Evolutionary conservation across 2,113 vertebrate species (phyloP).

Genomic region (Bubo blakistoni): DNA sequence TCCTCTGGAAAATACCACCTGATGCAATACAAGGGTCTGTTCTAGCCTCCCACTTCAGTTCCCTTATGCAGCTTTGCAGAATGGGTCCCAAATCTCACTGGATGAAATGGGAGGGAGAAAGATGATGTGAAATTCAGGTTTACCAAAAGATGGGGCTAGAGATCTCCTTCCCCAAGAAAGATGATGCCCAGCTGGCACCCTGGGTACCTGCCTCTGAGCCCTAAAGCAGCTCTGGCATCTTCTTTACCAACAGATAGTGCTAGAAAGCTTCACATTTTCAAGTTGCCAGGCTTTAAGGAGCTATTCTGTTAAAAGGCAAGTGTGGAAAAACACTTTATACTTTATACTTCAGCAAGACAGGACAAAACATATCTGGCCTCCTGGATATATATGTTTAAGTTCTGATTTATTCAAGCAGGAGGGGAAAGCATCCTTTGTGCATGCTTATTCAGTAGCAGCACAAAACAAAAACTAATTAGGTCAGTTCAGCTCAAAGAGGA

Average conservation of each 20-base stretch:
- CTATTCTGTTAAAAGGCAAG: neutral
- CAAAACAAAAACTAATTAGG: conserved; percentile 1
- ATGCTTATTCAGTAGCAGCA: neutral
- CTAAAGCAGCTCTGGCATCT: neutral
- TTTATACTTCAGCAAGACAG: neutral
- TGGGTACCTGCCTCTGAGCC: neutral
- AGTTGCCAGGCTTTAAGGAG: neutral
- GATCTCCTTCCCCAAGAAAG: neutral
- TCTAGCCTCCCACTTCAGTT: neutral
- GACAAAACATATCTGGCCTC: neutral
- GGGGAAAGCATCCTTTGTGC: neutral
- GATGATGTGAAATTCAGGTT: neutral
- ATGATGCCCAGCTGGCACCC: neutral
- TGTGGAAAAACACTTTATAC: neutral
- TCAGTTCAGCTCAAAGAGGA: neutral
- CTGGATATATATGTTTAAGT: neutral
- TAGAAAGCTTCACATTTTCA: neutral
- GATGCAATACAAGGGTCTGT: neutral
- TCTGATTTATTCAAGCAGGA: neutral
- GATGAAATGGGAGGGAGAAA: neutral
- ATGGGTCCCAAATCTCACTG: neutral
- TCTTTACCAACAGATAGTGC: neutral
- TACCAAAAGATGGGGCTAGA: conserved; percentile 41
- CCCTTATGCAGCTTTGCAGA: neutral
- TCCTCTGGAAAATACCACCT: neutral